Conservation (phyloP, 1,140 invertebrate genomes). For the Portunus trituberculatus region DNA sequence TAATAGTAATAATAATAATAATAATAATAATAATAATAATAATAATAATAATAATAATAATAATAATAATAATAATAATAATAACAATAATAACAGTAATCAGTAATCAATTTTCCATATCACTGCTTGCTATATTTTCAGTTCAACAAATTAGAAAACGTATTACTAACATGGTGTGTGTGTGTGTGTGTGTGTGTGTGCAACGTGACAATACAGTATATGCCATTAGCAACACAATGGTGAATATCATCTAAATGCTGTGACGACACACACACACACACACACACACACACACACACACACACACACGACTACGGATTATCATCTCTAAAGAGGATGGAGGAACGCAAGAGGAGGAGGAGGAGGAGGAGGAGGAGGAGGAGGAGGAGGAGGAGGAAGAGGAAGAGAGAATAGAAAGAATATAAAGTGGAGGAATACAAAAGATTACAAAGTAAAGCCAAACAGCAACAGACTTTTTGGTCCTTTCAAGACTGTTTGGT, state of each 20-base stretch:
- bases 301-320: background rate
- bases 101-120: background rate
- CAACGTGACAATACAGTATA: background rate
- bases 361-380: background rate
- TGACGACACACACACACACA: background rate
- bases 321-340: background rate
- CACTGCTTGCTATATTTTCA: background rate
- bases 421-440: too few relatives aligned
- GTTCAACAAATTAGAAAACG: background rate
- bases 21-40: conserved; percentile 26
- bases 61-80: conserved; percentile 14
- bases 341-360: background rate
- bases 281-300: conserved; percentile 18
- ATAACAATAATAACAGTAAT: background rate
- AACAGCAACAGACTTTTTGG: too few relatives aligned
- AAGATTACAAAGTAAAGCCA: too few relatives aligned
- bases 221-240: background rate
- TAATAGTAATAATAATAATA: background rate
- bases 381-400: background rate
- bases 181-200: conserved; percentile 13
- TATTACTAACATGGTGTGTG: background rate
- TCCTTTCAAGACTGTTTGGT: too few relatives aligned
- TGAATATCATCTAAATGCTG: too few relatives aligned
- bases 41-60: conserved; percentile 26
- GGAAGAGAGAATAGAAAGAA: background rate